Conservation (phyloP, 30 jellyfish, hydroid and myxozoan genomes). For the Cassiopea andromeda region DNA sequence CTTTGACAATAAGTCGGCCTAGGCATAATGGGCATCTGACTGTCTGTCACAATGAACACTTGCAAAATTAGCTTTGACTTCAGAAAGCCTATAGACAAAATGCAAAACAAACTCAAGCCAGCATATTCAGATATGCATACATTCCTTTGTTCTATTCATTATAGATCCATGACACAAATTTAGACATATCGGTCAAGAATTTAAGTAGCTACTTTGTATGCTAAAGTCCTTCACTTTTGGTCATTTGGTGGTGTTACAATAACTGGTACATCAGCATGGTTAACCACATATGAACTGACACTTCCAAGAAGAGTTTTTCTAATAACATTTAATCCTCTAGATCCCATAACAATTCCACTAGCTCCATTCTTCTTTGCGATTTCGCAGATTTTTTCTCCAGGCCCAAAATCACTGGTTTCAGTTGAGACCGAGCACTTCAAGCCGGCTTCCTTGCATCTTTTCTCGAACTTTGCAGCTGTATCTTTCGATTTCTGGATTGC, state of each 20-base stretch:
- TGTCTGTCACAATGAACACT: no score
- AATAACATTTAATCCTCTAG: constrained; percentile 82
- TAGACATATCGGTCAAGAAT: neutral
- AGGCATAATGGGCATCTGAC: no score
- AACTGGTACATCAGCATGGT: constrained; percentile 81
- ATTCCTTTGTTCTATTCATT: neutral
- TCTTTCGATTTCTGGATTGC: constrained; percentile 51
- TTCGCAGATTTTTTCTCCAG: constrained; percentile 81
- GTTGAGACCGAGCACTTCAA: constrained; percentile 36
- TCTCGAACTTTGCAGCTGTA: constrained; percentile 49
- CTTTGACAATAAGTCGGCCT: no score
- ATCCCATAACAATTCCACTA: constrained; percentile 82
- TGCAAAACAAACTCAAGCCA: neutral
- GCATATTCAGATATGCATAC: neutral
- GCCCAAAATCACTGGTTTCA: constrained; percentile 54
- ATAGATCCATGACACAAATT: neutral
- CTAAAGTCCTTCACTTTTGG: constrained; percentile 5
- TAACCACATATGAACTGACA: constrained; percentile 79
- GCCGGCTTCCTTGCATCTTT: constrained; percentile 49
- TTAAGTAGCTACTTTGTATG: neutral
- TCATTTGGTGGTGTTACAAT: constrained; percentile 73
- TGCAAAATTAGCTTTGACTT: neutral
- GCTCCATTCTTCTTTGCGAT: constrained; percentile 76
- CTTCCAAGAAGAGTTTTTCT: constrained; percentile 84
- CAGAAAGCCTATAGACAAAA: neutral